A percentile compares a stretch with the other conserved stretches of the same genome.
These are phyloP conservation scores for Morone saxatilis DNA, from an alignment of 2,113 vertebrate species.

Conservation along the genomic window DNA sequence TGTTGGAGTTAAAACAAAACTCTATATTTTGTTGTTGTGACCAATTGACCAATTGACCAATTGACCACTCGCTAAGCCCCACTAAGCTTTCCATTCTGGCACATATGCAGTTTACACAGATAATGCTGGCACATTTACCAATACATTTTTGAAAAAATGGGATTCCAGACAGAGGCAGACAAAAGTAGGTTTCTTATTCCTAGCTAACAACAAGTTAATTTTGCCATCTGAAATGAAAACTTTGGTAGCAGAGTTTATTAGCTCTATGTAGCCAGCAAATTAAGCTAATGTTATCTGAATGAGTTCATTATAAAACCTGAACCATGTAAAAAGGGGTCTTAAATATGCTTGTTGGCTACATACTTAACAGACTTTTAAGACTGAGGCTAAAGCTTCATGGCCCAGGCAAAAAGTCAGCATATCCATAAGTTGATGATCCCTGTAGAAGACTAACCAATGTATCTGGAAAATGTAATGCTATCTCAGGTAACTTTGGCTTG, in stretches of 20 bases:
- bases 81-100: slow-evolving; percentile 12
- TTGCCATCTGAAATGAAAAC: background rate
- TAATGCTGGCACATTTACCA: background rate
- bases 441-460: background rate
- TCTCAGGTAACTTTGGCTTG: background rate
- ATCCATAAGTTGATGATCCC: background rate
- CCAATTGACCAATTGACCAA: slow-evolving; percentile 13
- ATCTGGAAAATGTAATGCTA: background rate
- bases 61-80: slow-evolving; percentile 35
- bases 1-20: slow-evolving; percentile 42
- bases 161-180: background rate
- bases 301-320: too few species aligned
- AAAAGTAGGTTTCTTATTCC: background rate
- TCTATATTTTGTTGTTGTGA: slow-evolving; percentile 57
- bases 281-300: background rate
- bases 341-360: background rate
- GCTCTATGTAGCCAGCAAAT: background rate
- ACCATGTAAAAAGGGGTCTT: background rate
- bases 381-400: background rate
- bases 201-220: background rate
- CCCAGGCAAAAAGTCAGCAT: background rate
- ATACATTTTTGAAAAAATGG: background rate
- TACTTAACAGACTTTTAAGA: background rate
- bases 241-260: background rate
- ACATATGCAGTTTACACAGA: background rate